Base-by-base conservation (phyloP, 2,888 invertebrate species). In the Megamerina dolium region DNA sequence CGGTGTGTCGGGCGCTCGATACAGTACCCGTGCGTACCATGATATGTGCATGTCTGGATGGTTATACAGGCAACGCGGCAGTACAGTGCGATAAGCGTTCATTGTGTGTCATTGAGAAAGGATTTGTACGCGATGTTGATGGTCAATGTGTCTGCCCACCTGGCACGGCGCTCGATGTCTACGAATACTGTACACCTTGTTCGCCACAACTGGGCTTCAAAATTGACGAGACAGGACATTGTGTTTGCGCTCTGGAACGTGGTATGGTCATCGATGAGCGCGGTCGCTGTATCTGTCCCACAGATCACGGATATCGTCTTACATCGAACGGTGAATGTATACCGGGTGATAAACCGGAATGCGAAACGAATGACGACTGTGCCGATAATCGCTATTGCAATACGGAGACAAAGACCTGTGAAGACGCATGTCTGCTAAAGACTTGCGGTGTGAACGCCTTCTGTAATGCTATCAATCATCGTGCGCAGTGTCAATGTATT, bases 21-120 rank as follows among this genome's bases (percentile, higher is more conserved):
- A 89, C 91, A 0, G 74, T 81, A 37, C 89, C 91, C 9, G 84
- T 92, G 1, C 78, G 87, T 62, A 91, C 91, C 8, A 87, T 92
- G 85, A 80, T 87, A 49, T 93, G 92, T 62, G 85, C 87, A 69
- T 93, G 93, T 65, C 66, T 84, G 33, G 84, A 86, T 26, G 91
- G 90, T 48, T 90, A 84, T 64, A 82, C 82, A 70, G 93, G 92
- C 66, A 88, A 91, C 65, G 91, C 92, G 16, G 83, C 88, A 8
- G 77, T 85, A 9, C 82, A 84, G 61, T 93, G 92, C 62, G 83
- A 86, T 56, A 83, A 79, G 75, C 78, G 89, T 83, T 75, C 77
- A 12, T 63, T 77, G 36, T 86, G 86, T 59, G 75, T 78, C 39
- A 71, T 78, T 18, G 83, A 83, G 46, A 83, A 82, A 64, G 85